Evolutionary conservation across 1,140 invertebrate species (phyloP), one percentile per base, ranked within the genome.

Genomic region (Dendrolimus kikuchii): DNA sequence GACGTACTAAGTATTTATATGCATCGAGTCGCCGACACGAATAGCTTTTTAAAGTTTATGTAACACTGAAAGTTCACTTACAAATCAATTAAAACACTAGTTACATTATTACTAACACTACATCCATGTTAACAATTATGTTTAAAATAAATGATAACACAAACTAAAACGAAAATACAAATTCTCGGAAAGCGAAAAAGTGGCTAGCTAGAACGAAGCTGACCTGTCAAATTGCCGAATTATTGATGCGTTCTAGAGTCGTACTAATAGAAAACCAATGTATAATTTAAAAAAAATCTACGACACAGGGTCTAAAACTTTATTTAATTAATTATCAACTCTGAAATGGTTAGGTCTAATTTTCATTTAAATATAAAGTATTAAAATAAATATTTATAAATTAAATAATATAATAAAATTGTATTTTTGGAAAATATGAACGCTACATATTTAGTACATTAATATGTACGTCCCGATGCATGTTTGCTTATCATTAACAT

Each of bases 1-100:
- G 82, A 86, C 82, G 82, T 86, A 81, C 75, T 69, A 80, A 73
- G 71, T 77, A 80, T 70, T 74, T 81, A 74, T 73, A 77, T 72
- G 69, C 82, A 81, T 81, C 75, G 62, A 64, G 73, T 64, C 71
- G 79, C 81, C 74, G 78, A 82, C 71, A 77, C 67, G 64, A 75
- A 68, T 73, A 67, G 61, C 59, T 53, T 66, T 70, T 64, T 74
- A 74, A 58, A 68, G 74, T 86, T 84, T 86, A 84, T 81, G 68
- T 84, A 86, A 84, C 79, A 82, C 79, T 80, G 71, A 63, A 79
- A 80, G 70, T 81, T 73, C 76, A 83, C 74, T 77, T 74, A 55
- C 47, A 52, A 59, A 68, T 62, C 59, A 63, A 62, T 60, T 76
- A 74, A 64, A 49, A 60, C 61, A 67, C 58, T 45, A 68, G 59